Base-by-base conservation (phyloP, 2,888 invertebrate genomes). In the Ditula angustiorana region DNA sequence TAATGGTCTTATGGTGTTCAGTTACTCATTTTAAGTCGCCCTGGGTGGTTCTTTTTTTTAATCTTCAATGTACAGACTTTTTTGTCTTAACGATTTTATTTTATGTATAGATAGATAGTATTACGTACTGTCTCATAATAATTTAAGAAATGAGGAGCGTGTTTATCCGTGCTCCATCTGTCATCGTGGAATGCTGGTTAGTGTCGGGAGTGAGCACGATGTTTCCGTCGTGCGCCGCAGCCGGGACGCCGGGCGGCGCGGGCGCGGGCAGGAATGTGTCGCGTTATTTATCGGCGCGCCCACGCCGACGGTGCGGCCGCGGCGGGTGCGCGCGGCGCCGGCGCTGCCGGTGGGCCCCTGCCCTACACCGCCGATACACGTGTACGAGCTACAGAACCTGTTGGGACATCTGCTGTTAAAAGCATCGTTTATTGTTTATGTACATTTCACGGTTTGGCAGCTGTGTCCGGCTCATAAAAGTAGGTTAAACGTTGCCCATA, bases 371-470 rank as follows among this genome's bases (percentile, higher is more conserved):
- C 1, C 13, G 3, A 16, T 16, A 33, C n/a, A 35, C 19, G 19
- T 7, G 19, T 5, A 2, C 10, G 2, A 19, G 5, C 7, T 41
- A 28, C 49, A 21, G 19, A 33, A 44, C 21, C 16, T 16, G 41
- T 10, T 19, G 21, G 21, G 35, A 49, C 33, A 47, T 37, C 19
- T 19, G n/a, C 28, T 33, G 55, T 37, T 37, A 62, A 56, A 56
- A 50, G 57, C 57, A 24, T 44, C 7, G 19, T 50, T 30, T 30
- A 57, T 63, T 57, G 41, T 24, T 13, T 44, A 21, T 16, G 50
- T 50, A 19, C 28, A 24, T 26, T 16, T 30, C 24, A 49, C 57
- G 47, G 63, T 63, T 63, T 63, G 57, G 57, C 63, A 50, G 63
- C 57, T 30, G 30, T 21, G 50, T 57, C 41, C 37, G 50, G 24